These are phyloP conservation scores for Falcaria lacertinaria DNA, from an alignment of 2,888 invertebrate species.

Conservation along the genomic window DNA sequence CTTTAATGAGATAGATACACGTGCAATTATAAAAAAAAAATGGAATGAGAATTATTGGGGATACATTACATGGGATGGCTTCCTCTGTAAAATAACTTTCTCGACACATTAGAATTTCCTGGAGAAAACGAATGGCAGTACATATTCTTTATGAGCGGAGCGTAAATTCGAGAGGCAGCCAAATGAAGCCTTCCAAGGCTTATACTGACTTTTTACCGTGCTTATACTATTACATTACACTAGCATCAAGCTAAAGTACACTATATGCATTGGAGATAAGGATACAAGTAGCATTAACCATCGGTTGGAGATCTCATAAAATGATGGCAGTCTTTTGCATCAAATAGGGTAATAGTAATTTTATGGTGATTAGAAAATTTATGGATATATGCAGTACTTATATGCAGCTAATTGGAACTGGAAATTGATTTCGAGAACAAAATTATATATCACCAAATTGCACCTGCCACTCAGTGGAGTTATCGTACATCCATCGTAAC, in stretches of 20 bases:
- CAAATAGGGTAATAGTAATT: too few species aligned
- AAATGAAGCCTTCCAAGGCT: conserved; percentile 30
- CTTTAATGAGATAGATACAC: too few species aligned
- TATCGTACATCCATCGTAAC: too few species aligned
- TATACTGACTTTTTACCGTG: neutral
- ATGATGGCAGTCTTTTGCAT: neutral
- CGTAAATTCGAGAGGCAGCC: conserved; percentile 29
- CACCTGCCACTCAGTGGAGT: too few species aligned
- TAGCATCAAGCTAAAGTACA: conserved; percentile 5
- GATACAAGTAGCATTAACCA: neutral
- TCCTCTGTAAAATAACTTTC: neutral
- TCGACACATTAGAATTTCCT: neutral
- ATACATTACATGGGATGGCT: too few species aligned
- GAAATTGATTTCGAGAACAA: too few species aligned
- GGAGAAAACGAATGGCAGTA: conserved; percentile 5
- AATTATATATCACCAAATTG: too few species aligned
- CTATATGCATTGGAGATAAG: neutral
- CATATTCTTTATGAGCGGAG: conserved; percentile 21
- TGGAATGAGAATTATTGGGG: too few species aligned
- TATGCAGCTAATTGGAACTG: too few species aligned
- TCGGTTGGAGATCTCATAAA: neutral
- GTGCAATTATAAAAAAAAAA: too few species aligned
- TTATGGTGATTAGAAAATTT: neutral
- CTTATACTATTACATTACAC: conserved; percentile 7
- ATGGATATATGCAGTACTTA: neutral